Evolutionary conservation across 2,797 vertebrate genomes (phyloP), one percentile per base, ranked within the genome.

Genomic region (Paguma larvata): DNA sequence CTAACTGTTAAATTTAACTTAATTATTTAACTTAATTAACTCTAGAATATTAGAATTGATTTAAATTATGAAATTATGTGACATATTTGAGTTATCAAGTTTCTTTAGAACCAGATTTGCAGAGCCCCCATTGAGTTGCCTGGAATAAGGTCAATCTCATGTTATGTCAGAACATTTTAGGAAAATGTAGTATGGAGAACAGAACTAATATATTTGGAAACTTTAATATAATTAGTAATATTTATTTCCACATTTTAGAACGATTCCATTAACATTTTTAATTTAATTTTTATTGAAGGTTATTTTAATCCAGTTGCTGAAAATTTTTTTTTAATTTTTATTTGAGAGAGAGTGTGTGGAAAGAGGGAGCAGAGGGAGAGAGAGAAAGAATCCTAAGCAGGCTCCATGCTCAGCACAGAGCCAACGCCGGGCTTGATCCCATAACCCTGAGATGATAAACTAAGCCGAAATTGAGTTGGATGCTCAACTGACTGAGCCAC

Each of bases 201-300:
- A n/a, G 10, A 96, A 46, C 27, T 94, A 5, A 68, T 68, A 70
- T 83, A 46, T 73, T 77, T 94, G 23, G 18, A 85, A 90, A 90
- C 23, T 11, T 80, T 87, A 65, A 94, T 65, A 38, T 94, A 68
- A 73, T 62, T 86, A 89, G 16, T 38, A 44, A 84, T 14, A 82
- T 82, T 90, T 97, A 51, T 82, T 86, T 97, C 89, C 34, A 96
- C 38, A 34, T 86, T 77, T 88, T 75, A 59, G 80, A 89, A 82
- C 96, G 53, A 59, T 46, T 32, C 18, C 30, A 59, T 85, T 44
- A 32, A 34, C 65, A 62, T 38, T 92, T 85, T 93, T 80, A 48
- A 34, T 82, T 86, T 90, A 21, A 48, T 89, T 82, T 75, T 21
- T 27, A 18, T 51, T 97, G n/a, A 89, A 96, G 75, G 87, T 67